Base-by-base conservation (phyloP, 1,140 invertebrate species). In the Pantala flavescens region DNA sequence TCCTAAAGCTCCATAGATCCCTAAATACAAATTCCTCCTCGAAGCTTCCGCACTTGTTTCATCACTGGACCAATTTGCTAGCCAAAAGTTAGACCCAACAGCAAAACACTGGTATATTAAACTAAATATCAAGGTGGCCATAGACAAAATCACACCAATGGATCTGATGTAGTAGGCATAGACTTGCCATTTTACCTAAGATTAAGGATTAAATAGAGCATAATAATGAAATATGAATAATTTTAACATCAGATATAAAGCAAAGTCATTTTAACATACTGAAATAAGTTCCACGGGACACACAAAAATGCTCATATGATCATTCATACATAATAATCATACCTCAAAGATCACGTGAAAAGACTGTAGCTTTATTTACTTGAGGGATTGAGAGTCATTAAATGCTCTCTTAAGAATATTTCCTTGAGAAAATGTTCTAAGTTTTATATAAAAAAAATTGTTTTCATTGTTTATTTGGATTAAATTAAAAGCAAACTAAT, bases 1-100 rank as follows among this genome's bases (percentile, higher is more conserved):
- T 43, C 84, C 85, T 23, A 84, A 78, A 19, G 75, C 80, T 10
- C 80, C 82, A 78, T 85, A 85, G 63, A 85, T 81, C 43, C 81
- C 82, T 12, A 85, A 74, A 74, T 85, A 81, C 70, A 79, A 74
- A 78, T 85, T 78, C 43, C 83, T 75, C 11, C 75, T 24, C 63
- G 24, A 19, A 36, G 74, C 79, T 76, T 80, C 76, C 11, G 55
- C 75, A 73, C n/a, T 63, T 63, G 49, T 7, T 21, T 63, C 49
- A 63, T 63, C 49, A 63, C 49, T 76, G 0, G 78, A 76, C 78
- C 78, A 79, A 12, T 43, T 24, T 0, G 78, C 77, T 0, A 79
- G 75, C 78, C 78, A 79, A 0, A 78, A 14, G 72, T 78, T 78
- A 42, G 77, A 74, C 0, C 75, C 75, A 23, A 79, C 75, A 10